phyloP scores from a whole-genome alignment of 2,797 vertebrate species.

The Eospalax fontanierii region DNA sequence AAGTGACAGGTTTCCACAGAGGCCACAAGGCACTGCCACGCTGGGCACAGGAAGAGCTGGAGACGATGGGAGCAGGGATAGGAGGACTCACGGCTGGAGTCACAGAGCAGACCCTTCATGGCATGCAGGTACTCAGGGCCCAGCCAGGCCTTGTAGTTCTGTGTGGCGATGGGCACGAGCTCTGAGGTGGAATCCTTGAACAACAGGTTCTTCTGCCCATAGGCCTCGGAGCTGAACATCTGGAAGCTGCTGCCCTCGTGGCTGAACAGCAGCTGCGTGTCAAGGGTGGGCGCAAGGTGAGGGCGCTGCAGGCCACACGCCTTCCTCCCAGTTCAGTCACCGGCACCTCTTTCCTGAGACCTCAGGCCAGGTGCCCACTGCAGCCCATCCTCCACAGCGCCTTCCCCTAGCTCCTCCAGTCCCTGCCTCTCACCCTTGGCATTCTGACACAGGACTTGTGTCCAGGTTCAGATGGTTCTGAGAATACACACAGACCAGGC shows the following conservation, averaged over 20 bases:
- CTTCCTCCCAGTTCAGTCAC: not conserved
- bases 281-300: not conserved
- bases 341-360: not conserved
- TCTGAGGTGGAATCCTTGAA: constrained; percentile 93
- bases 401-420: not conserved
- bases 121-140: constrained; percentile 91
- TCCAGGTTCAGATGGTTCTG: not conserved
- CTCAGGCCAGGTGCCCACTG: not conserved
- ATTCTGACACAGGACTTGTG: not conserved
- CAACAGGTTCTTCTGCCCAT: constrained; percentile 90
- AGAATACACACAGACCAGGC: not conserved
- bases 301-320: rapidly evolving
- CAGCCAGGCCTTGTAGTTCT: constrained; percentile 94
- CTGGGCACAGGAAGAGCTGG: not conserved
- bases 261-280: constrained; percentile 89
- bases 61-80: not conserved
- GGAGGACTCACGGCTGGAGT: constrained; percentile 89
- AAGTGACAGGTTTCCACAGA: not conserved
- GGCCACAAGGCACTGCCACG: not conserved
- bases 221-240: constrained; percentile 93
- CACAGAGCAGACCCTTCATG: constrained; percentile 93
- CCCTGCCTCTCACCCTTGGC: not conserved
- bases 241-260: constrained; percentile 88
- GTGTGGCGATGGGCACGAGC: constrained; percentile 90
- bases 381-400: rapidly evolving